Conservation (phyloP, 2,888 invertebrate genomes). For the Scaptomyza polygonia region DNA sequence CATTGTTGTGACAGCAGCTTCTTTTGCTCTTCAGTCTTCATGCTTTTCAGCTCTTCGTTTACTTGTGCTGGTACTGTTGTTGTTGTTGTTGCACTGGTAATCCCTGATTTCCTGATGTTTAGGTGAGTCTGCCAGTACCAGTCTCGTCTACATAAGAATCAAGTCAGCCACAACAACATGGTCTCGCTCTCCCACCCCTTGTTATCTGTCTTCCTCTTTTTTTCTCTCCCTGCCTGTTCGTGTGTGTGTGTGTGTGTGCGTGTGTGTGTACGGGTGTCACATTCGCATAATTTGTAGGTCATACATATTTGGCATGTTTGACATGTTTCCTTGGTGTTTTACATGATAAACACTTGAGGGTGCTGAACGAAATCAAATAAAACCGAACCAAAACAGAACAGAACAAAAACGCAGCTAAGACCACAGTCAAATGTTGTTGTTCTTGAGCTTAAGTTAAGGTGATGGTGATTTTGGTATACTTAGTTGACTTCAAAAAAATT, state of each 20-base stretch:
- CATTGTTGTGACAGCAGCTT: constrained; percentile 28
- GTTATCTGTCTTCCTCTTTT: background rate
- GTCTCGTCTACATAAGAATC: constrained; percentile 24
- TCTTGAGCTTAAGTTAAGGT: constrained; percentile 2
- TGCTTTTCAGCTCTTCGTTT: background rate
- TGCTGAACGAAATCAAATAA: constrained; percentile 43
- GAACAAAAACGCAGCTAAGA: constrained; percentile 26
- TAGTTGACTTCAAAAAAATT: background rate
- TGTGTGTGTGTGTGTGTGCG: constrained; percentile 15
- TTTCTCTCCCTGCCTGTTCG: constrained; percentile 5
- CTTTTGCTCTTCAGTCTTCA: background rate
- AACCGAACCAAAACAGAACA: constrained; percentile 13
- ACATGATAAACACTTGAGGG: constrained; percentile 78
- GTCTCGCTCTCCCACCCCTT: background rate
- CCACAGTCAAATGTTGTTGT: constrained; percentile 20
- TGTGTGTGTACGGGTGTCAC: constrained; percentile 51
- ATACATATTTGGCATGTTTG: constrained; percentile 79
- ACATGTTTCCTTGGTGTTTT: constrained; percentile 77
- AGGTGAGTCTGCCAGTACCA: constrained; percentile 17
- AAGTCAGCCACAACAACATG: background rate
- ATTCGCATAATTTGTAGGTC: constrained; percentile 79
- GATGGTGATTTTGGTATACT: background rate
- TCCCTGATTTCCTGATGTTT: constrained; percentile 50
- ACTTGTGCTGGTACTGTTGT: constrained; percentile 19
- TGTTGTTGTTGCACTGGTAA: constrained; percentile 37